phyloP scores from a whole-genome alignment of 2,113 vertebrate genomes.

The Ia io region DNA sequence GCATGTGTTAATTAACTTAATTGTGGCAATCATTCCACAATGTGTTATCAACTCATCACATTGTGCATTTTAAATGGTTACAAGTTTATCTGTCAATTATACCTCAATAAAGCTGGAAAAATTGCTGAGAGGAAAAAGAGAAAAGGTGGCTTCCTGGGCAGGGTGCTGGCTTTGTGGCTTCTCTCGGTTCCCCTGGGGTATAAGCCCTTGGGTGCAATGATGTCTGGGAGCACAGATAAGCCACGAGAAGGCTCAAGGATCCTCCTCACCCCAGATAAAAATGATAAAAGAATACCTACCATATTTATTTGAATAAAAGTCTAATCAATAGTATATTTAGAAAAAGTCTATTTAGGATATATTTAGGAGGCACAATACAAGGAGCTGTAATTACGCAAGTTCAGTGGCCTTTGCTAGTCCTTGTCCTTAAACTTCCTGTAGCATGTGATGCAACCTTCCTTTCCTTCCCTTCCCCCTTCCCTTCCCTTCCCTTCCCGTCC shows the following conservation, averaged over 20 bases:
- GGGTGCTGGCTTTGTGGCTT: not conserved
- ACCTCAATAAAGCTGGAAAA: not conserved
- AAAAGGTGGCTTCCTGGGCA: not conserved
- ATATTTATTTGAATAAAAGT: not conserved
- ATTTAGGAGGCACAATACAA: not conserved
- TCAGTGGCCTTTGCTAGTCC: not conserved
- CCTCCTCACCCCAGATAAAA: not conserved
- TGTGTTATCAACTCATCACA: not conserved
- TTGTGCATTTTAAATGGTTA: not conserved
- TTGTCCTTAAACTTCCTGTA: not conserved
- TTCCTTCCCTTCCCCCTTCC: rapidly evolving
- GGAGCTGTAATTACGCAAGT: not conserved
- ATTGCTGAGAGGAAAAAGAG: too few species aligned
- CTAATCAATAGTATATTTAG: not conserved
- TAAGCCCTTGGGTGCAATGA: not conserved
- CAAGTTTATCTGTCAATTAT: not conserved
- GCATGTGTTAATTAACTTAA: not conserved
- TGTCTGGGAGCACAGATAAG: not conserved
- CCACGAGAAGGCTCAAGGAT: not conserved
- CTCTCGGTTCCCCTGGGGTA: too few species aligned
- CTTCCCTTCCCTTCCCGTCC: not conserved
- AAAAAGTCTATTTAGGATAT: not conserved
- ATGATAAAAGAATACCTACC: not conserved
- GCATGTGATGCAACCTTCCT: not conserved
- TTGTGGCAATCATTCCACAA: not conserved